phyloP scores from a whole-genome alignment of 2,888 invertebrate species.

The Ellobium chinense region DNA sequence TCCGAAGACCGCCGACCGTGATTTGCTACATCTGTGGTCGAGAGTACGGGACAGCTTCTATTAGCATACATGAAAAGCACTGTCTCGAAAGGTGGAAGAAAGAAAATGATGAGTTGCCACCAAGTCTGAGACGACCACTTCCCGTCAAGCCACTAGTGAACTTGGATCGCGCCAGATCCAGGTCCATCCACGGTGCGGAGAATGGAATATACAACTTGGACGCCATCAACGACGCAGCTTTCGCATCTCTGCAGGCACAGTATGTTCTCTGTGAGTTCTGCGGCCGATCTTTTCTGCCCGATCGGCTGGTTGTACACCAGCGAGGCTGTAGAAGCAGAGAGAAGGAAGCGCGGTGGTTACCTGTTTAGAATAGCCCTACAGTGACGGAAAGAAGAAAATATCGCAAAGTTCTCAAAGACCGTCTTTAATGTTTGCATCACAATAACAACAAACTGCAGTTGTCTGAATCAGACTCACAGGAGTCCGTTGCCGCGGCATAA shows the following conservation, averaged over 20 bases:
- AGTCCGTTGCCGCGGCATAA: too few relatives aligned
- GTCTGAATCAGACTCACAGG: too few relatives aligned
- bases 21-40: conserved; percentile 40
- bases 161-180: background rate
- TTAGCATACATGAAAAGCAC: conserved; percentile 39
- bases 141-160: conserved; percentile 22
- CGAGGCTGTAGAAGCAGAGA: too few relatives aligned
- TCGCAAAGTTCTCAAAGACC: too few relatives aligned
- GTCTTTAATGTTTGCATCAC: too few relatives aligned
- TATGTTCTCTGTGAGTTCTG: conserved; percentile 22
- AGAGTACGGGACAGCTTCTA: conserved; percentile 38
- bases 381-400: too few relatives aligned
- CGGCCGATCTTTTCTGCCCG: conserved; percentile 39
- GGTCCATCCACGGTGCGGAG: background rate
- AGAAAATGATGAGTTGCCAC: conserved; percentile 23
- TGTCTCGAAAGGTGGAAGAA: conserved; percentile 26
- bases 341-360: too few relatives aligned
- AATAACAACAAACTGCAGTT: too few relatives aligned
- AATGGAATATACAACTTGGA: conserved; percentile 15
- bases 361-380: too few relatives aligned
- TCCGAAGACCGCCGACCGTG: conserved; percentile 21
- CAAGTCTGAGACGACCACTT: background rate
- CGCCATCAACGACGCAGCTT: conserved; percentile 18
- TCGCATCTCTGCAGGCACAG: conserved; percentile 14
- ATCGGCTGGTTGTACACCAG: conserved; percentile 9